Conservation (phyloP, 2,888 invertebrate species). For the Hydroisotoma schaefferi region DNA sequence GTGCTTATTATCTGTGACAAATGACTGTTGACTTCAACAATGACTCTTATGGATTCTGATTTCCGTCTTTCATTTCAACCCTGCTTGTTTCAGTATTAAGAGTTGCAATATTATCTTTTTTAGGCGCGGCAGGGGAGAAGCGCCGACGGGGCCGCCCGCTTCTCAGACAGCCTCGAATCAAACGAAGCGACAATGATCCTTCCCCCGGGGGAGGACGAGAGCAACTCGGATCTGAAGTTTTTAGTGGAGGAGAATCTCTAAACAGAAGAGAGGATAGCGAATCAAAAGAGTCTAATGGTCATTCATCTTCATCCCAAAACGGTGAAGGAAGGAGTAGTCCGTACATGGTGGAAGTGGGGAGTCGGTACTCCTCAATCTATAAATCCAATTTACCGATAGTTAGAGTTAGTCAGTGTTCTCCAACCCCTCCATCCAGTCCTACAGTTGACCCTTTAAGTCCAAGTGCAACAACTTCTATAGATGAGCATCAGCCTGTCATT, state of each 20-base stretch:
- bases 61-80: too few relatives aligned
- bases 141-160: conserved; percentile 60
- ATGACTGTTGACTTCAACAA: background rate
- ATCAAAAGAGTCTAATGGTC: background rate
- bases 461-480: background rate
- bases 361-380: conserved; percentile 8
- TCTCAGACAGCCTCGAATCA: conserved; percentile 65
- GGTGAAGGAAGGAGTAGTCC: conserved; percentile 26
- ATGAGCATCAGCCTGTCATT: conserved; percentile 10
- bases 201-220: conserved; percentile 28
- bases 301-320: background rate
- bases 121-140: conserved; percentile 39
- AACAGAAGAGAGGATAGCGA: conserved; percentile 32
- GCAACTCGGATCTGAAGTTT: conserved; percentile 19
- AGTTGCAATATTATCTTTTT: too few relatives aligned
- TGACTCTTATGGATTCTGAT: background rate
- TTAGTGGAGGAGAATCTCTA: conserved; percentile 27
- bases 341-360: conserved; percentile 8
- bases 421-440: conserved; percentile 48
- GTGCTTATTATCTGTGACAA: background rate
- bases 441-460: conserved; percentile 18
- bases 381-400: conserved; percentile 41
- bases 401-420: conserved; percentile 46
- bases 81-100: too few relatives aligned
- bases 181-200: conserved; percentile 50